Conservation (phyloP, 2,888 invertebrate species). For the Tetragonula carbonaria region DNA sequence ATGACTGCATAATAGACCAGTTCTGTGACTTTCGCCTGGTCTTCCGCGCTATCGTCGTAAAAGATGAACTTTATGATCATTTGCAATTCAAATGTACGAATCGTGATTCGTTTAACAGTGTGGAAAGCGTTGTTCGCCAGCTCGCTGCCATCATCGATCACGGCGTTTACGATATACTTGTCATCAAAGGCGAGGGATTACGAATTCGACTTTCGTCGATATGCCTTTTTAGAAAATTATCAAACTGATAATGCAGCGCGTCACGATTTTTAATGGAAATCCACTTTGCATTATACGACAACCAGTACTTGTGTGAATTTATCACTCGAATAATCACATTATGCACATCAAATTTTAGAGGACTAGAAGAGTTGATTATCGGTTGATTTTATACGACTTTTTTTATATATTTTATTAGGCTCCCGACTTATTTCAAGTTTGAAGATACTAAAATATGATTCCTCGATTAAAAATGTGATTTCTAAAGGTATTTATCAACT, state of each 20-base stretch:
- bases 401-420: no score
- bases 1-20: constrained; percentile 42
- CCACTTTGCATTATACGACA: no score
- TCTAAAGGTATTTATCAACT: no score
- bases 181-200: background rate
- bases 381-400: no score
- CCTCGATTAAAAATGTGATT: no score
- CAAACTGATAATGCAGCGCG: background rate
- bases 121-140: constrained; percentile 6
- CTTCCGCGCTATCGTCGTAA: background rate
- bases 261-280: background rate
- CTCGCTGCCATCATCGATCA: constrained; percentile 4
- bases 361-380: no score
- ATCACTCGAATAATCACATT: no score
- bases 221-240: background rate
- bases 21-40: constrained; percentile 23
- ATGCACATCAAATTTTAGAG: no score
- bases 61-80: constrained; percentile 37
- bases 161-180: background rate
- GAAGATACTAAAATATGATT: no score
- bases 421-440: no score
- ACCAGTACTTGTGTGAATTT: no score
- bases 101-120: constrained; percentile 30
- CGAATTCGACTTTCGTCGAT: background rate
- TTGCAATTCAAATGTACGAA: constrained; percentile 41